phyloP scores from a whole-genome alignment of 2,888 invertebrate genomes.

The Agriopis leucophaearia region DNA sequence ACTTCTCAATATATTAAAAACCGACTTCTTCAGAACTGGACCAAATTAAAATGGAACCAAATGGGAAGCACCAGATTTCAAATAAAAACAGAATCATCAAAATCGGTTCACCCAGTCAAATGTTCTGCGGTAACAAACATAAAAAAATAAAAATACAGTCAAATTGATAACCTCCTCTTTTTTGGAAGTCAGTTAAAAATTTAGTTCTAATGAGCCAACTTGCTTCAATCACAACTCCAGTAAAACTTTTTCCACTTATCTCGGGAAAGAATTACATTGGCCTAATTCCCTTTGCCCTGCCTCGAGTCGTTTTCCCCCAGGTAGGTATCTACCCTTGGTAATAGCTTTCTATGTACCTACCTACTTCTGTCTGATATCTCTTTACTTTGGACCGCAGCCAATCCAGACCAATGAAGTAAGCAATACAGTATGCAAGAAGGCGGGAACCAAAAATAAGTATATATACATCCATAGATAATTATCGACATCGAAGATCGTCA shows the following conservation, averaged over 20 bases:
- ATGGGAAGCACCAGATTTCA: too few species aligned
- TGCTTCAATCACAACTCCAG: neutral
- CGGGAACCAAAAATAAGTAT: neutral
- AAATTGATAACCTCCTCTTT: too few species aligned
- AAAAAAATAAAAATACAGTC: too few species aligned
- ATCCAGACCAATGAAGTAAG: constrained; percentile 7
- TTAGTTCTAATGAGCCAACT: neutral
- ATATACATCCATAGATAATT: too few species aligned
- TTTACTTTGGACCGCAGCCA: constrained; percentile 13
- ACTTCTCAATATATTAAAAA: too few species aligned
- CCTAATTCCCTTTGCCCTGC: constrained; percentile 1
- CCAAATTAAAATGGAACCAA: too few species aligned
- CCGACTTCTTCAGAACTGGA: too few species aligned
- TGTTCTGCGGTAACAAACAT: too few species aligned
- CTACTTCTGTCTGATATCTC: constrained; percentile 3
- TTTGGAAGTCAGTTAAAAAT: too few species aligned
- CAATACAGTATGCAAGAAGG: constrained; percentile 2
- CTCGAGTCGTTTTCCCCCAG: neutral
- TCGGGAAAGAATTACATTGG: constrained; percentile 8
- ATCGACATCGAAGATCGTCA: too few species aligned
- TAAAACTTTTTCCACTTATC: neutral
- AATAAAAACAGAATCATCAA: too few species aligned
- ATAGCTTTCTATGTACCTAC: constrained; percentile 7
- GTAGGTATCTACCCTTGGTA: constrained; percentile 12
- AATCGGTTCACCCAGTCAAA: too few species aligned